Evolutionary conservation across 1,140 invertebrate genomes (phyloP), one percentile per base, ranked within the genome.

Genomic region (Drosophila mauritiana): DNA sequence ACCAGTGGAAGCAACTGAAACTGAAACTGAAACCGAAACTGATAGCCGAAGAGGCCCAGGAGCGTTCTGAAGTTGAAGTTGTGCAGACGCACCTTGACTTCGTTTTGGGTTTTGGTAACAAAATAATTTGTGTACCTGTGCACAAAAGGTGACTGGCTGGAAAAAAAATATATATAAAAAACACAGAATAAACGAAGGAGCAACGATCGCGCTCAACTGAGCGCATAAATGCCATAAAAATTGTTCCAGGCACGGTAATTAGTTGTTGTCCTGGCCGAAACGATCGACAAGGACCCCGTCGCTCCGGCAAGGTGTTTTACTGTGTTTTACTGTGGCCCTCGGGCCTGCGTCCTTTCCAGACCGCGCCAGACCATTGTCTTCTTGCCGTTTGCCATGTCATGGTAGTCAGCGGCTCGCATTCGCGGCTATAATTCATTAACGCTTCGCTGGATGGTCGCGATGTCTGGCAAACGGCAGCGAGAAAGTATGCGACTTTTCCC

Each of bases 161-260:
- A 43, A n/a, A 48, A 48, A 39, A 12, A n/a, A 15, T 17, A 17
- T 31, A 8, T 31, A 31, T 31, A 49, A 31, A 49, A 51, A 31
- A 17, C 10, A 5, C n/a, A 5, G 3, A 31, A 11, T 17, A 42
- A 64, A 64, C 17, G 59, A 31, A 64, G 64, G 51, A 34, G 65
- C 67, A 40, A 40, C 67, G 79, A 69, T 86, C 81, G 86, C 84
- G 84, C 63, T 86, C 83, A 82, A 77, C 83, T 88, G 83, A 83
- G 83, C 80, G 83, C 79, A 70, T 88, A 88, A 88, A 88, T 88
- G 84, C 83, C 84, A 88, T 88, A 89, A 89, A 88, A 88, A 88
- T 89, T 88, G 83, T 88, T 89, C 56, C 84, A 84, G 84, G 62
- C 84, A 88, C 83, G 83, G 83, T 88, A 88, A 88, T 88, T 88